Conservation (phyloP, 2,888 invertebrate genomes). For the Melipona bicolor region DNA sequence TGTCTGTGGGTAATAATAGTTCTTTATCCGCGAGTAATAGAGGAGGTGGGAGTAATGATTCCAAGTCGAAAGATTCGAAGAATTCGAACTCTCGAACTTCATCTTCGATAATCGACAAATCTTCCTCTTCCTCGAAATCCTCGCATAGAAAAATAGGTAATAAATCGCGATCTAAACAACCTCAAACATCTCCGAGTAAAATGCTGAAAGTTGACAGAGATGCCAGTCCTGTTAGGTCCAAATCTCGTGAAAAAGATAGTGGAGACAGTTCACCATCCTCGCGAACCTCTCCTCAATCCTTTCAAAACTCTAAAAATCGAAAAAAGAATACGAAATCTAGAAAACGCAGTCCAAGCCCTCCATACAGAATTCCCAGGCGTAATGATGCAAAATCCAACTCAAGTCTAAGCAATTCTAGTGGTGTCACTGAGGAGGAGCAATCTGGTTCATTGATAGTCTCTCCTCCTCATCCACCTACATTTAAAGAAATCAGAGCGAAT, state of each 20-base stretch:
- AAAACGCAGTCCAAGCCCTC: conserved; percentile 80
- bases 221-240: conserved; percentile 78
- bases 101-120: conserved; percentile 81
- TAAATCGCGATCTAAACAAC: conserved; percentile 80
- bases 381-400: conserved; percentile 75
- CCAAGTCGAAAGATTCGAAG: conserved; percentile 76
- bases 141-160: conserved; percentile 82
- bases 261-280: conserved; percentile 72
- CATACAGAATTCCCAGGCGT: conserved; percentile 82
- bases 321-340: conserved; percentile 79
- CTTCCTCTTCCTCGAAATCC: conserved; percentile 82
- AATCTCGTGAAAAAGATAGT: conserved; percentile 80
- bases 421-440: conserved; percentile 82
- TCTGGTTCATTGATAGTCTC: conserved; percentile 82
- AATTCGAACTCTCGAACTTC: conserved; percentile 68
- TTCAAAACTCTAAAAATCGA: conserved; percentile 84
- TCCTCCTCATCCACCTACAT: conserved; percentile 81
- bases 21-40: conserved; percentile 69
- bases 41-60: conserved; percentile 73
- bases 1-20: conserved; percentile 69
- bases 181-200: conserved; percentile 76
- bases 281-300: conserved; percentile 80
- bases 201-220: conserved; percentile 78
- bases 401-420: conserved; percentile 72
- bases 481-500: conserved; percentile 81